These are phyloP conservation scores for Drosophila multiciliata DNA, from an alignment of 2,888 invertebrate genomes.

Conservation along the genomic window DNA sequence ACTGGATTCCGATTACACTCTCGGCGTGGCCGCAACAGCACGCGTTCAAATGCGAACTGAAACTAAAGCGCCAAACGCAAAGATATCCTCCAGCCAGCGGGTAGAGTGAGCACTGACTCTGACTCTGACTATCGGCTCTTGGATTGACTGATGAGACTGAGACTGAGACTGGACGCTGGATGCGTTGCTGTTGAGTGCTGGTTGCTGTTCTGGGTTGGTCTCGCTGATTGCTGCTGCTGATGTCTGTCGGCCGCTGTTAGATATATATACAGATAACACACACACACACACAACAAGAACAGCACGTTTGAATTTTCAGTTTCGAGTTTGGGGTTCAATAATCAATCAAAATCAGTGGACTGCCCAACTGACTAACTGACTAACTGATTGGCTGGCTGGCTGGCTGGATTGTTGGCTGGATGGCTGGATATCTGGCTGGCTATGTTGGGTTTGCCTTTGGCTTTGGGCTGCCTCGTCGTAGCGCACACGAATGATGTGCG, in stretches of 20 bases:
- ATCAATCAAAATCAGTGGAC: slow-evolving; percentile 69
- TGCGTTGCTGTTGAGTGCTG: slow-evolving; percentile 34
- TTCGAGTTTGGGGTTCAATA: slow-evolving; percentile 65
- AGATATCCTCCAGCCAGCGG: slow-evolving; percentile 74
- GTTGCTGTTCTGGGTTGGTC: slow-evolving; percentile 9
- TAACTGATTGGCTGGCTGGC: slow-evolving; percentile 20
- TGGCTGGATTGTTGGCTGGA: slow-evolving; percentile 15
- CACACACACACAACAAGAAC: background rate
- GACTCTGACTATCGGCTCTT: slow-evolving; percentile 49
- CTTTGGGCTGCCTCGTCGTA: slow-evolving; percentile 65
- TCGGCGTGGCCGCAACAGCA: slow-evolving; percentile 74
- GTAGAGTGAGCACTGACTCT: slow-evolving; percentile 62
- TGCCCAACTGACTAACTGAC: slow-evolving; percentile 42
- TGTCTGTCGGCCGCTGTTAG: slow-evolving; percentile 64
- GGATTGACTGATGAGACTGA: slow-evolving; percentile 51
- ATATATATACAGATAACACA: slow-evolving; percentile 52
- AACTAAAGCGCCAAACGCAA: slow-evolving; percentile 70
- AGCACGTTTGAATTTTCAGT: slow-evolving; percentile 51
- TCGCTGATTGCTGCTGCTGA: slow-evolving; percentile 29
- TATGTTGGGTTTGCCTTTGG: slow-evolving; percentile 50
- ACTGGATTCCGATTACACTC: slow-evolving; percentile 50
- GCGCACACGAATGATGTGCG: slow-evolving; percentile 78
- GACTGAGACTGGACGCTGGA: slow-evolving; percentile 35
- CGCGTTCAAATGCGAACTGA: slow-evolving; percentile 79
- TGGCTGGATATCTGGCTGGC: slow-evolving; percentile 34